Evolutionary conservation across 2,113 vertebrate genomes (phyloP), one percentile per base, ranked within the genome.

Genomic region (Strix aluco): DNA sequence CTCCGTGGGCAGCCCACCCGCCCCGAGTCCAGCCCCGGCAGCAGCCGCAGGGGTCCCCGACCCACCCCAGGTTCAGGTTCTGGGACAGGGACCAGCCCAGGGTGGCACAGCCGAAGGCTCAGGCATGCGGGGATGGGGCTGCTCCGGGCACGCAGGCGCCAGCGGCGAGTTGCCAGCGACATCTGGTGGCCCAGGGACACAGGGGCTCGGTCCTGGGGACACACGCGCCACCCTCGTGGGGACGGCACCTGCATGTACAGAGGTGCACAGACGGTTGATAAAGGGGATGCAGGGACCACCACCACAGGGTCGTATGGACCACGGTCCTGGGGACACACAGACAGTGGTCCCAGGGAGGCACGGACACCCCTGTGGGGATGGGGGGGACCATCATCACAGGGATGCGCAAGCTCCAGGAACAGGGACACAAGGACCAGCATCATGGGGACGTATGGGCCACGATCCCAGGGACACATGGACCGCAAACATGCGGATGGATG

Each of bases 111-210:
- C 54, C 44, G 9, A 4, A 69, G 58, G 44, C 30, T 75, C 62
- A n/a, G 58, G 32, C 8, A 3, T 23, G 77, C 38, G 1, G 54
- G 52, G 26, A 93, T 22, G 16, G 36, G 66, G 49, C n/a, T 54
- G 62, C 36, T 82, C 58, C 1, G 2, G 36, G 22, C 51, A 62
- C 0, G 54, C 62, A 67, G 52, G 73, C 5, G 2, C 69, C 84
- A 94, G 87, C 63, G 15, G 63, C 17, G 75, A 94, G 74, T 57
- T 95, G 81, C 73, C 96, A 95, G 96, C 86, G 96, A 97, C 97
- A 97, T 74, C 97, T 97, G 90, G 94, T 92, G 96, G 97, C 90
- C 88, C n/a, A 34, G 52, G 59, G 49, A 88, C 77, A 96, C 13
- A 47, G 23, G 18, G 38, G 17, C 80, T 74, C 2, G 1, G 67